Base-by-base conservation (phyloP, 2,797 vertebrate genomes). In the Sebastes nivosus region DNA sequence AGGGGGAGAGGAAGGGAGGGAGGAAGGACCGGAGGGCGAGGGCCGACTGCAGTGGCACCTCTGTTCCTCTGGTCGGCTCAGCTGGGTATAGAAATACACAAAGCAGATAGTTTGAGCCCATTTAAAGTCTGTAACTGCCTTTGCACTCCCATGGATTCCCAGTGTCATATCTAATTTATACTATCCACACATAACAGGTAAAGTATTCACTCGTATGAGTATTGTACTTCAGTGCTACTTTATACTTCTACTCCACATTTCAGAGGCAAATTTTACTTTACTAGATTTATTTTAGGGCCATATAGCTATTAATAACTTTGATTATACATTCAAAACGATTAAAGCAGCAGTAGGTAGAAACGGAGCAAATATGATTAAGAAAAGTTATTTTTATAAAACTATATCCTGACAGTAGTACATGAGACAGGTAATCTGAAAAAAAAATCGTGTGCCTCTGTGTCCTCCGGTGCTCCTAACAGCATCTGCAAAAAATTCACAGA, bases 1-100 rank as follows among this genome's bases (percentile, higher is more conserved):
- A 89, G 82, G 86, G 89, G 84, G 76, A 87, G 80, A 80, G 85
- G 74, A 72, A 68, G 77, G 71, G 64, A 24, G 76, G 29, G 65
- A 42, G 34, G 34, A 42, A 42, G 34, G 34, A 42, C 14, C 8
- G 18, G 27, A 6, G 46, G 77, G 76, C 54, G 59, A 59, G 70
- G 67, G 70, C 50, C n/a, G 75, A 60, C 71, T 73, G 82, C 80
- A 86, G 86, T 75, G 27, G 55, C 80, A 70, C 81, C 67, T 70
- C 61, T 57, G 67, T 20, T 20, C 80, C 80, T 79, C 79, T 80
- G 81, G 66, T 74, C 4, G 65, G 54, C 75, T 61, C 78, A 63
- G 69, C 36, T 72, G 73, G 55, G 24, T 12, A 11, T n/a, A 29
- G 32, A 69, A 27, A 58, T 2, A 73, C 25, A 50, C 55, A 54